These are phyloP conservation scores for Terrapene triunguis DNA, from an alignment of 2,113 vertebrate genomes.

Conservation along the genomic window DNA sequence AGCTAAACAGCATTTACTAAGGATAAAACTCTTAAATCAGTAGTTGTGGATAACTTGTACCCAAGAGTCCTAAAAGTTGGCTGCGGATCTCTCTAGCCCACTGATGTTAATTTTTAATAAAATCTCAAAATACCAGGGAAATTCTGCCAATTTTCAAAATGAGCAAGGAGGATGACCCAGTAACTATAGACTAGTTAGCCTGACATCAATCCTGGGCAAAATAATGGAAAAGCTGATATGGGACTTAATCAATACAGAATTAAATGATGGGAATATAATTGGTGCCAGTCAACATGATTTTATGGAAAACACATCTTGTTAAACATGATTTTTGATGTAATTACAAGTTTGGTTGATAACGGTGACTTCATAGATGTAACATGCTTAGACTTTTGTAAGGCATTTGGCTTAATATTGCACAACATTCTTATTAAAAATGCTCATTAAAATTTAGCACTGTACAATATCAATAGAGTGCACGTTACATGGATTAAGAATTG, in stretches of 20 bases:
- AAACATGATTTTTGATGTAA: too few relatives aligned
- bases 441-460: too few relatives aligned
- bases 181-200: neutral
- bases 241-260: neutral
- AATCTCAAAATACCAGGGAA: neutral
- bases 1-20: neutral
- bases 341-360: too few relatives aligned
- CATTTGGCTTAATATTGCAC: too few relatives aligned
- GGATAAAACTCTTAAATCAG: neutral
- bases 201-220: neutral
- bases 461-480: too few relatives aligned
- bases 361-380: too few relatives aligned
- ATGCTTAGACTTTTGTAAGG: too few relatives aligned
- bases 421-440: too few relatives aligned
- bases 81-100: neutral
- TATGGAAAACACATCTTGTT: too few relatives aligned
- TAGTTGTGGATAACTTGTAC: neutral
- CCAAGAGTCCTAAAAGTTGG: neutral
- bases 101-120: neutral
- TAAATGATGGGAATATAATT: neutral
- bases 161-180: neutral
- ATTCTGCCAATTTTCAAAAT: neutral
- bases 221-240: neutral
- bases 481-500: too few relatives aligned
- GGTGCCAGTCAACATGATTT: neutral